These are phyloP conservation scores for Venustoraphidia nigricollis DNA, from an alignment of 2,888 invertebrate genomes.

Conservation along the genomic window DNA sequence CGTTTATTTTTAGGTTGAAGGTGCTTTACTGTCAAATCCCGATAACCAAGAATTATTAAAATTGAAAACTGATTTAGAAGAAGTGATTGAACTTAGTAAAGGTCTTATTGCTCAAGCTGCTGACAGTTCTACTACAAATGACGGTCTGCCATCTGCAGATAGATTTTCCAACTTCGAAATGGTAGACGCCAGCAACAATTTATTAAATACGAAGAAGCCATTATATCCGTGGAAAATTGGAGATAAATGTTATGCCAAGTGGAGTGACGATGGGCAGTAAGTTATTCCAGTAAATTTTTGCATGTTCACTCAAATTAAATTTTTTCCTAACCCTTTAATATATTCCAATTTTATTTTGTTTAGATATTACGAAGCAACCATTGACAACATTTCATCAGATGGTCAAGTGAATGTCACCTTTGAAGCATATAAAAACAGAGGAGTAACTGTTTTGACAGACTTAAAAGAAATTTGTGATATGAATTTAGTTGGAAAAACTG, in stretches of 20 bases:
- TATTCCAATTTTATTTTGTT: conserved; percentile 17
- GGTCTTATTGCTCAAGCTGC: conserved; percentile 75
- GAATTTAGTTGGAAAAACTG: conserved; percentile 6
- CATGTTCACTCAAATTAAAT: no score
- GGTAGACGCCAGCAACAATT: not conserved
- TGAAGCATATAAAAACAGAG: conserved; percentile 73
- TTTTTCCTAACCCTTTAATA: conserved; percentile 7
- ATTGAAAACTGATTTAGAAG: conserved; percentile 83
- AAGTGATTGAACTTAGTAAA: conserved; percentile 83
- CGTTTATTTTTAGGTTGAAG: conserved; percentile 63
- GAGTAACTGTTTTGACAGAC: conserved; percentile 56
- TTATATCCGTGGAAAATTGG: conserved; percentile 72
- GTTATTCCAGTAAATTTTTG: conserved; percentile 23
- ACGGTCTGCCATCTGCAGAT: conserved; percentile 12
- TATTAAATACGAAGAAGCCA: conserved; percentile 19
- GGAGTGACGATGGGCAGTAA: conserved; percentile 83
- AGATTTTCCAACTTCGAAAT: not conserved
- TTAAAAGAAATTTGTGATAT: conserved; percentile 37
- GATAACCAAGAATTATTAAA: conserved; percentile 87
- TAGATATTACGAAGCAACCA: conserved; percentile 76
- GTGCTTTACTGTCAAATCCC: conserved; percentile 84
- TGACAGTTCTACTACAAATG: conserved; percentile 41
- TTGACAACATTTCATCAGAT: conserved; percentile 69
- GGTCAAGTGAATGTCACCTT: conserved; percentile 84
- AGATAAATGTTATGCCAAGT: conserved; percentile 83